Conservation (phyloP, 2,888 invertebrate genomes). For the Empis livida region DNA sequence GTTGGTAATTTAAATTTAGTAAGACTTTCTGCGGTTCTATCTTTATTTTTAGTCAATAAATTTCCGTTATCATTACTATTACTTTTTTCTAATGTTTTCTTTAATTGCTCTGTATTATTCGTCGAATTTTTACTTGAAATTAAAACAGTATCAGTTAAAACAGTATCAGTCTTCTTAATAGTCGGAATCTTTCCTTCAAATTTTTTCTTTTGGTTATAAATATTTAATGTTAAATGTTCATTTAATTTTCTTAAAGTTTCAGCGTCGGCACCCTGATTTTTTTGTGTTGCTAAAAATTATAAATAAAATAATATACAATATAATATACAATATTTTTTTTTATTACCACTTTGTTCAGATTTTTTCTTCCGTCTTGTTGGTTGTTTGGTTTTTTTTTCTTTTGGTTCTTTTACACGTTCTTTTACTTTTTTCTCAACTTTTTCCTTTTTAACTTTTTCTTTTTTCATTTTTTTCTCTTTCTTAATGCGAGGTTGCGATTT, state of each 20-base stretch:
- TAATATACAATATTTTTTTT: background rate
- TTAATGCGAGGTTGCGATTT: conserved; percentile 17
- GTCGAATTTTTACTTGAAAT: too few relatives aligned
- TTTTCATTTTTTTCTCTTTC: conserved; percentile 24
- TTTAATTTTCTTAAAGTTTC: conserved; percentile 20
- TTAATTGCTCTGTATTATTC: too few relatives aligned
- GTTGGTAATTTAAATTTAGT: too few relatives aligned
- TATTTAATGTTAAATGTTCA: conserved; percentile 24
- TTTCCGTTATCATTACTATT: too few relatives aligned
- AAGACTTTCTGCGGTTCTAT: too few relatives aligned
- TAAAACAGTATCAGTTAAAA: background rate
- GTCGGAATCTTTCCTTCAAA: conserved; percentile 36
- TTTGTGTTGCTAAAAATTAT: background rate
- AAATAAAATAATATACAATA: background rate
- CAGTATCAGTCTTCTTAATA: conserved; percentile 20
- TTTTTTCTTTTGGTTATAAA: conserved; percentile 30
- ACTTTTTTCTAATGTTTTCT: too few relatives aligned
- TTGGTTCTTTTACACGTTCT: conserved; percentile 17
- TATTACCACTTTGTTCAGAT: background rate
- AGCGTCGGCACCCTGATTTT: conserved; percentile 11
- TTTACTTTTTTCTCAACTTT: conserved; percentile 24
- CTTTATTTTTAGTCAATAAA: too few relatives aligned
- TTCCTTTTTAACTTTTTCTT: conserved; percentile 26
- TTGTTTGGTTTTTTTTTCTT: conserved; percentile 5
- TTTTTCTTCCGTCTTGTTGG: conserved; percentile 8